These are phyloP conservation scores for Epizoanthus illoricatus DNA, from an alignment of 92 coral and sea anemone genomes.

Conservation along the genomic window DNA sequence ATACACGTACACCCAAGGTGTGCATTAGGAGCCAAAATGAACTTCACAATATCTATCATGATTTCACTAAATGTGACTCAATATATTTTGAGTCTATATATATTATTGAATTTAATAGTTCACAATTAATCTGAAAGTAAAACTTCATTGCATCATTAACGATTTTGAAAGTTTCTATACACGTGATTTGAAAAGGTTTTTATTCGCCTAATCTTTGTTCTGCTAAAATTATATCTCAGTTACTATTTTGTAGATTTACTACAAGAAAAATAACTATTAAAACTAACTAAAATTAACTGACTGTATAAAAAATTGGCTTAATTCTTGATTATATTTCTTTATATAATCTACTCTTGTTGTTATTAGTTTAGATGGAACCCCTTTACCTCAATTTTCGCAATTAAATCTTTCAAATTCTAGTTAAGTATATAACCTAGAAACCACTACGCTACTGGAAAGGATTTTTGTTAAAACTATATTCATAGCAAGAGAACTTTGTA, in stretches of 20 bases:
- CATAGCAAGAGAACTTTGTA: background rate
- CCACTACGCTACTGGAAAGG: background rate
- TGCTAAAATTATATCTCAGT: no score
- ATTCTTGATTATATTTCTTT: no score
- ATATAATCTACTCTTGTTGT: background rate
- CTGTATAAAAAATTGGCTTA: no score
- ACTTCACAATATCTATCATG: no score
- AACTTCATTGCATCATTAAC: background rate
- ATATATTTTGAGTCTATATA: no score
- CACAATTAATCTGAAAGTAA: background rate
- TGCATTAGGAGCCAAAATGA: no score
- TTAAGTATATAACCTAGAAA: background rate
- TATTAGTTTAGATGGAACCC: conserved; percentile 1
- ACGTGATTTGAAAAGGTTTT: background rate
- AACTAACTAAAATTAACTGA: no score
- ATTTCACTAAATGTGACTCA: no score
- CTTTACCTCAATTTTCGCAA: background rate
- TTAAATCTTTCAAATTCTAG: background rate
- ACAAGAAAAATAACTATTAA: no score
- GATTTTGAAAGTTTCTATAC: background rate
- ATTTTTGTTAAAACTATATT: background rate
- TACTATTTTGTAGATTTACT: no score
- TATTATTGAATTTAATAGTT: background rate
- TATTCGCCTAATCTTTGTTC: background rate
- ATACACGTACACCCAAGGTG: no score